Conservation (phyloP, 35 echinoderm and acorn worm species). For the Nesometra sesokonis region DNA sequence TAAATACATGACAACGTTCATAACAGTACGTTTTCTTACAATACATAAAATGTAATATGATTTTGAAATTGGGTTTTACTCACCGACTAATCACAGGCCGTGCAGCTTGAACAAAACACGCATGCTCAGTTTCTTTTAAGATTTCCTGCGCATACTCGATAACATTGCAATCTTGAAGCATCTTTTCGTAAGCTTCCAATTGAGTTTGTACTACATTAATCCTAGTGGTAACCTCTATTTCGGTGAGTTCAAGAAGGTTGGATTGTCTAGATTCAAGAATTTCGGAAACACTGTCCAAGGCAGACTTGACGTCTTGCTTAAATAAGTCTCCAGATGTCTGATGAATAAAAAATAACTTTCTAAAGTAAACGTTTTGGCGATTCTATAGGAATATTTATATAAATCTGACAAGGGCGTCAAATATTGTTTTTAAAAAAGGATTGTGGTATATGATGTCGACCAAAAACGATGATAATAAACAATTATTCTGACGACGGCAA, state of each 20-base stretch:
- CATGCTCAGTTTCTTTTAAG: constrained; percentile 82
- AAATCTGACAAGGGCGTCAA: not conserved
- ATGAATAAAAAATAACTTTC: too few relatives aligned
- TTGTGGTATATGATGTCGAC: not conserved
- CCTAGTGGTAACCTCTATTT: constrained; percentile 35
- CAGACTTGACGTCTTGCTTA: constrained; percentile 24
- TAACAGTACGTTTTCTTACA: not conserved
- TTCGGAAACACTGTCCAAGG: constrained; percentile 23
- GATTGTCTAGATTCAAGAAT: constrained; percentile 8
- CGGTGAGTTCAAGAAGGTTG: constrained; percentile 14
- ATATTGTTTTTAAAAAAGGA: not conserved
- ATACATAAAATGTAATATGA: too few relatives aligned
- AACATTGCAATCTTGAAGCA: constrained; percentile 57
- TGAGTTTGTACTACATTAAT: constrained; percentile 24
- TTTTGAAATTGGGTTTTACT: not conserved
- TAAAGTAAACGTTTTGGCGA: not conserved
- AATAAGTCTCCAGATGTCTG: constrained; percentile 29
- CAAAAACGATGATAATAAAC: not conserved
- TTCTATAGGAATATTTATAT: not conserved
- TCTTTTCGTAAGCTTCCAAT: constrained; percentile 22
- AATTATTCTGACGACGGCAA: too few relatives aligned
- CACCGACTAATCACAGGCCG: constrained; percentile 80
- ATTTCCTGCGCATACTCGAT: constrained; percentile 74
- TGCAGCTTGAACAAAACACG: constrained; percentile 87
- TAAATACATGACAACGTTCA: not conserved